Conservation (phyloP, 2,797 vertebrate species). For the Neoniphon sammara region DNA sequence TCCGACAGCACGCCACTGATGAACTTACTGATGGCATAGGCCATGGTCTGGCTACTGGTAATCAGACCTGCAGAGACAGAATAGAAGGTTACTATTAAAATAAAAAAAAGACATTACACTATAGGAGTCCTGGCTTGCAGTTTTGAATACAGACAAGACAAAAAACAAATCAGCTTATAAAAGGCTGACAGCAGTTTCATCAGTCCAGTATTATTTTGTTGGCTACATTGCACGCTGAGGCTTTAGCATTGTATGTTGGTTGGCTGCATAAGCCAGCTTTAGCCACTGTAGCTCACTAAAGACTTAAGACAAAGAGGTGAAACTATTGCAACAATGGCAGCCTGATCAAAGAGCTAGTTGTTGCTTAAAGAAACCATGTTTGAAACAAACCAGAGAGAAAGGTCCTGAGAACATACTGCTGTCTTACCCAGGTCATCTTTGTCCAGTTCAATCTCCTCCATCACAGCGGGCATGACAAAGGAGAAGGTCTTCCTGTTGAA, state of each 20-base stretch:
- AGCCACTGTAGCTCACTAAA: background rate
- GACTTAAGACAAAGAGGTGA: background rate
- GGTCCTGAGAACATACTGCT: background rate
- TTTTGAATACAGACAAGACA: too few relatives aligned
- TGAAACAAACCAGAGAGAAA: background rate
- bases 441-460: slow-evolving; percentile 93
- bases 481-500: slow-evolving; percentile 99
- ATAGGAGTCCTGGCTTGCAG: too few relatives aligned
- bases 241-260: background rate
- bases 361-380: background rate
- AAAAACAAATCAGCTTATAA: too few relatives aligned
- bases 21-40: slow-evolving; percentile 98
- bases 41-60: slow-evolving; percentile 96
- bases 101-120: background rate
- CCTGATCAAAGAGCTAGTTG: background rate
- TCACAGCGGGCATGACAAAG: slow-evolving; percentile 95
- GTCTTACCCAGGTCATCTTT: slow-evolving; percentile 95
- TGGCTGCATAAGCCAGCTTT: background rate
- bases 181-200: background rate
- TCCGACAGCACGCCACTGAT: slow-evolving; percentile 95
- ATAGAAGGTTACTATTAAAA: background rate
- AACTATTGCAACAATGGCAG: background rate
- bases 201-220: background rate
- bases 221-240: background rate
- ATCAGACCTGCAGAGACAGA: slow-evolving; percentile 86